Base-by-base conservation (phyloP, 2,113 vertebrate genomes). In the Aplodontia rufa region DNA sequence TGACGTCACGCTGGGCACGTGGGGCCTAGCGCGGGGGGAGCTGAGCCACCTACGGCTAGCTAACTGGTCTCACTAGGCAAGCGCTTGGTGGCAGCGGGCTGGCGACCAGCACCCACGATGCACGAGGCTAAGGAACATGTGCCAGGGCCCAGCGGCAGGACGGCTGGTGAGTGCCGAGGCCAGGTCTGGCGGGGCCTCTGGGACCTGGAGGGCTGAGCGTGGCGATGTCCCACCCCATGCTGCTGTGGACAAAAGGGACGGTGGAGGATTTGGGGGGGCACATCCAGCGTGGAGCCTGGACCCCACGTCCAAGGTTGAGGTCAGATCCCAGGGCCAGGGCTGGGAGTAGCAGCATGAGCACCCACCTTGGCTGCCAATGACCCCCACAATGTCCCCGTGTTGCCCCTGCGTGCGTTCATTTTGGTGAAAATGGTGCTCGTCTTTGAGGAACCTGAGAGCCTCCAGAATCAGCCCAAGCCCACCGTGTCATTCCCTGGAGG, bases 1-100 rank as follows among this genome's bases (percentile, higher is more conserved):
- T 51, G 87, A 83, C 9, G 3, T 24, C 55, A 42, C 4, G 3
- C 0, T 71, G 19, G 0, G 64, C 94, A 42, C 35, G 1, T 17
- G 80, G 66, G 1, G 8, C 32, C 60, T 8, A 0, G 0, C 0
- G 45, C 3, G 40, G 3, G 2, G 0, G 37, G 53, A n/a, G 45
- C 3, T 2, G 0, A 19, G 12, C 0, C 0, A 22, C 28, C 12
- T 2, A n/a, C 1, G 0, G 24, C 12, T 37, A 19, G 24, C 12
- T 37, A 19, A 0, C 28, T 12, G 2, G 2, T 37, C 14, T 68
- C 13, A 3, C 19, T 2, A 11, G 45, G 12, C 47, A 11, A 49
- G 5, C 26, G 6, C 53, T 32, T 8, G 55, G 55, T 58, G 55
- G 47, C 12, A 5, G 4, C 17, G 1, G 19, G 14, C 49, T 16